Conservation (phyloP, 2,888 invertebrate genomes). For the Mimas tiliae region DNA sequence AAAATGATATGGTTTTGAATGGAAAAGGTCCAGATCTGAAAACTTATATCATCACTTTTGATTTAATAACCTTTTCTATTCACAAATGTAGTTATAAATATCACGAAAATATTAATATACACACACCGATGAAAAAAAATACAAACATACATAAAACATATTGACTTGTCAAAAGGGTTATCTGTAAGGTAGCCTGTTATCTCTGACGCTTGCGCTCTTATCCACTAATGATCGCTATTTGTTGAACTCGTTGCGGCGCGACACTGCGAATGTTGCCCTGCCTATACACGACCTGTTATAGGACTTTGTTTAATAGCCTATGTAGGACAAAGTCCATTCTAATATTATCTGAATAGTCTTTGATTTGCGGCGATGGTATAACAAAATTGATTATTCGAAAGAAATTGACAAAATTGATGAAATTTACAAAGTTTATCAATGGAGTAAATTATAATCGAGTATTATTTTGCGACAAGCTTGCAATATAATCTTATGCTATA, state of each 20-base stretch:
- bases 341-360: neutral
- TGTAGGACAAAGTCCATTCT: neutral
- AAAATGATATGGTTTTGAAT: too few relatives aligned
- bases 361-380: neutral
- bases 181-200: slow-evolving; percentile 1
- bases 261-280: neutral
- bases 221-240: neutral
- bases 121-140: neutral
- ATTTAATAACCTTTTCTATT: too few relatives aligned
- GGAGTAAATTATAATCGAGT: too few relatives aligned
- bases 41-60: too few relatives aligned
- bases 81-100: too few relatives aligned
- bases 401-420: too few relatives aligned
- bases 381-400: neutral
- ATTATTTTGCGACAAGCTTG: too few relatives aligned
- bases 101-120: neutral
- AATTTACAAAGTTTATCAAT: too few relatives aligned
- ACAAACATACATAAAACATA: neutral
- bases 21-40: too few relatives aligned
- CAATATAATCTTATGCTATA: too few relatives aligned
- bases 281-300: neutral
- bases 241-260: neutral
- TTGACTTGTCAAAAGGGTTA: slow-evolving; percentile 6
- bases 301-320: neutral
- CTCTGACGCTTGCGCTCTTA: neutral